phyloP scores from a whole-genome alignment of 2,797 vertebrate genomes.

The Fundulus diaphanus region DNA sequence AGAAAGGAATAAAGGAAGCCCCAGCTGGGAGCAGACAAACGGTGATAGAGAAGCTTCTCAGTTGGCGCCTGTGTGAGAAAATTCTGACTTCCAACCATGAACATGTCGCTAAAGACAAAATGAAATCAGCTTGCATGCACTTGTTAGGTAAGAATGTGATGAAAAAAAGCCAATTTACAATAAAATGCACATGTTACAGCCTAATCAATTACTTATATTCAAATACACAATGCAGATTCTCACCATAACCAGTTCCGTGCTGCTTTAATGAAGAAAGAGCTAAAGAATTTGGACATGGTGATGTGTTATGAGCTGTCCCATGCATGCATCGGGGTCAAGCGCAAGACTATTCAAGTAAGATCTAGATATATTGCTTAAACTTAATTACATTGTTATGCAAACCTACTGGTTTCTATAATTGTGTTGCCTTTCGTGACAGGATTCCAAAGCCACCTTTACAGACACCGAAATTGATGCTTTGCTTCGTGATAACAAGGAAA shows the following conservation, averaged over 20 bases:
- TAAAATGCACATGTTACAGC: not conserved
- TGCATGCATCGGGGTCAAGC: slow-evolving; percentile 73
- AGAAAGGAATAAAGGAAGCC: slow-evolving; percentile 51
- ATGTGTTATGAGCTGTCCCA: slow-evolving; percentile 73
- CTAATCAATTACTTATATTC: not conserved
- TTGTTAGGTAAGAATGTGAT: slow-evolving; percentile 61
- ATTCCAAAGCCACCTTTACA: slow-evolving; percentile 43
- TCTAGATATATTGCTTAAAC: not conserved
- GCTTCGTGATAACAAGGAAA: slow-evolving; percentile 58
- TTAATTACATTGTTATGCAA: not conserved
- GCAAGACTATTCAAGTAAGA: slow-evolving; percentile 46
- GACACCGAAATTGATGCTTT: slow-evolving; percentile 60
- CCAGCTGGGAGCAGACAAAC: slow-evolving; percentile 41
- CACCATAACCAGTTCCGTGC: slow-evolving; percentile 51
- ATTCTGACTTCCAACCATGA: slow-evolving; percentile 43
- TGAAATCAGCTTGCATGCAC: slow-evolving; percentile 58
- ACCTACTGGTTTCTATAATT: not conserved
- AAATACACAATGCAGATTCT: slow-evolving; percentile 47
- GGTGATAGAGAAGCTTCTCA: slow-evolving; percentile 54
- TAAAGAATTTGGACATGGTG: slow-evolving; percentile 50
- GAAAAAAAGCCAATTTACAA: not conserved
- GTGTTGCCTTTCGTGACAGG: slow-evolving; percentile 41
- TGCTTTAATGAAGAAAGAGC: slow-evolving; percentile 50
- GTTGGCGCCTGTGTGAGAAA: slow-evolving; percentile 61
- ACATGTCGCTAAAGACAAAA: slow-evolving; percentile 37